Evolutionary conservation across 2,113 vertebrate genomes (phyloP).

Genomic region (Prinia subflava): DNA sequence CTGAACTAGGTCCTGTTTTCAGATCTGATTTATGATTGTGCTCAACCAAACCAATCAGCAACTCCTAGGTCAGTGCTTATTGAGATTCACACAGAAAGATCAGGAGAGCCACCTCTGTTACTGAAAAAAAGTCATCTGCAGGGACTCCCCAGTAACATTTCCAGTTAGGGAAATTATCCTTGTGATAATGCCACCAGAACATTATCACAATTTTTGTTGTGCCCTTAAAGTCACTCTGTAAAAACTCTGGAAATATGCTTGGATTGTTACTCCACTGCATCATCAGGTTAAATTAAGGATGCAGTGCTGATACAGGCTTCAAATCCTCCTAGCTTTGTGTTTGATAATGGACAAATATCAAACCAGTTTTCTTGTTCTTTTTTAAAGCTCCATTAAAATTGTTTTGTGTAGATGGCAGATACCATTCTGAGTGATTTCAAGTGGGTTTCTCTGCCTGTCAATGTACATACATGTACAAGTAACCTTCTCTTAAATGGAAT

Average conservation of each 20-base stretch:
- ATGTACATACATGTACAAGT: accelerated
- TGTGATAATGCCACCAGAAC: not conserved
- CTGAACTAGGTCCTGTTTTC: not conserved
- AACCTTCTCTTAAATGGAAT: not conserved
- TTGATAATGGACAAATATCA: not conserved
- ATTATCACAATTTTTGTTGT: not conserved
- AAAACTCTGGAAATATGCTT: not conserved
- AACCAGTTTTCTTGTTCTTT: not conserved
- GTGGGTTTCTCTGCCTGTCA: not conserved
- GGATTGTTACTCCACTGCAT: not conserved
- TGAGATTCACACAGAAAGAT: not conserved
- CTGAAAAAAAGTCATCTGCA: not conserved
- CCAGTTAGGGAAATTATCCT: not conserved
- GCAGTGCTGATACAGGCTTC: not conserved
- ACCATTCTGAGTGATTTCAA: not conserved
- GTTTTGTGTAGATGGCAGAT: not conserved
- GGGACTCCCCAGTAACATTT: not conserved
- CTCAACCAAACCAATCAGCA: not conserved
- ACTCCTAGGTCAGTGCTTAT: not conserved
- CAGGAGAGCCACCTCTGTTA: not conserved
- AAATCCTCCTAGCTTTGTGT: not conserved
- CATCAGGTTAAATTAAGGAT: not conserved
- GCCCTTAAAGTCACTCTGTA: not conserved
- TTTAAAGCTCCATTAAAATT: not conserved
- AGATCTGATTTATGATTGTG: conserved; percentile 25